phyloP scores from a whole-genome alignment of 2,888 invertebrate genomes.

The Agrotis segetum region DNA sequence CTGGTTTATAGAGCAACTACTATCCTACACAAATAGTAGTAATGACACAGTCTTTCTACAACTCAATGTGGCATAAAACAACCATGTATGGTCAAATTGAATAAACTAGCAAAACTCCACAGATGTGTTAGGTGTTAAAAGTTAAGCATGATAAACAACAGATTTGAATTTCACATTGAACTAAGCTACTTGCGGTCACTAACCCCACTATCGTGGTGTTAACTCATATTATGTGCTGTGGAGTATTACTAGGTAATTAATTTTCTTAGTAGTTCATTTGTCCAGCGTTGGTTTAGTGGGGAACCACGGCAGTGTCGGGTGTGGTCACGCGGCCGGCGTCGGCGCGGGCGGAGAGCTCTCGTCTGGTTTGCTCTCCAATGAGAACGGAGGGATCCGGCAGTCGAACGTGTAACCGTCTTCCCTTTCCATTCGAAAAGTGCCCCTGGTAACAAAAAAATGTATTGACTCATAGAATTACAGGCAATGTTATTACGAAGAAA shows the following conservation, averaged over 20 bases:
- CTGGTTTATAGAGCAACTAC: neutral
- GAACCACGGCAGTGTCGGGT: constrained; percentile 10
- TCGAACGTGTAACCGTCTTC: constrained; percentile 99
- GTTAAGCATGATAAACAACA: neutral
- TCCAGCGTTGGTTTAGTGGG: neutral
- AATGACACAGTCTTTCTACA: neutral
- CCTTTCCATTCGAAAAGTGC: constrained; percentile 99
- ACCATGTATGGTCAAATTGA: neutral
- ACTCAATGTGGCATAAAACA: constrained; percentile 5
- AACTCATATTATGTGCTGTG: neutral
- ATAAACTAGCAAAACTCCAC: neutral
- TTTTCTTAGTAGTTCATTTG: neutral
- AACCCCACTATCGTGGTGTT: neutral
- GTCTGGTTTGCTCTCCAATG: constrained; percentile 98
- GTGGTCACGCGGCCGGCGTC: constrained; percentile 66
- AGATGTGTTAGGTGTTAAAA: neutral
- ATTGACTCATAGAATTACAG: neutral
- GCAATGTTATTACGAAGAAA: neutral
- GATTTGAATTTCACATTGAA: neutral
- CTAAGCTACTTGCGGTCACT: neutral
- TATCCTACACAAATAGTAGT: too few species aligned
- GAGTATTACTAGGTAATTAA: neutral
- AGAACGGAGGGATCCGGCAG: constrained; percentile 99
- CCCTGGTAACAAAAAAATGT: constrained; percentile 82
- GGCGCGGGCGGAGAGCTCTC: constrained; percentile 84